A percentile compares a stretch with the other conserved stretches of the same genome.
phyloP scores from a whole-genome alignment of 2,888 invertebrate species.

The Rhopalosiphum nymphaeae region DNA sequence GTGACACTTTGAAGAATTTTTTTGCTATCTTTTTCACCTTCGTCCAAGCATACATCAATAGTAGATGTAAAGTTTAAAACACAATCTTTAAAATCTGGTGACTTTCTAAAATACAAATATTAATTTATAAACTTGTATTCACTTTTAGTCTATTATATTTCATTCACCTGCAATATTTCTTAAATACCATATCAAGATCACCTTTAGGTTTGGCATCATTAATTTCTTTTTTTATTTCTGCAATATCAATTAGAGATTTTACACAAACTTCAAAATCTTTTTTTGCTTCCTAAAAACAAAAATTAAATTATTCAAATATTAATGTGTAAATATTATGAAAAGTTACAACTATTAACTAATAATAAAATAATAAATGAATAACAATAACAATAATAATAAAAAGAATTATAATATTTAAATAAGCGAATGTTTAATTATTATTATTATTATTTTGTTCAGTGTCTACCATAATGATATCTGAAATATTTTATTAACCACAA shows the following conservation, averaged over 20 bases:
- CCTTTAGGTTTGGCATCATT: conserved; percentile 79
- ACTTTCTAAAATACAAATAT: conserved; percentile 70
- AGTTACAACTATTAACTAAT: neutral
- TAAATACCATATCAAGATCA: conserved; percentile 79
- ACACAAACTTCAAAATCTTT: conserved; percentile 74
- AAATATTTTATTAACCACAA: neutral
- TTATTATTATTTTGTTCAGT: neutral
- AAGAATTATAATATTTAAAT: neutral
- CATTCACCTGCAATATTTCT: conserved; percentile 76
- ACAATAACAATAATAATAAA: neutral
- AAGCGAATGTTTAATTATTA: neutral
- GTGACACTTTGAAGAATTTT: conserved; percentile 78
- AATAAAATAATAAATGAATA: neutral
- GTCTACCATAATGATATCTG: too few relatives aligned
- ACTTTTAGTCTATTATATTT: neutral
- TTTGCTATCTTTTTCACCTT: conserved; percentile 76
- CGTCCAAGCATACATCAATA: conserved; percentile 77
- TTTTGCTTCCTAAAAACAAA: conserved; percentile 71
- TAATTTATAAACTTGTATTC: neutral
- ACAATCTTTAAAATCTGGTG: conserved; percentile 75
- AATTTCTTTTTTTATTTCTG: conserved; percentile 76
- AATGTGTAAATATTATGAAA: neutral
- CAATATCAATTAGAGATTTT: conserved; percentile 74
- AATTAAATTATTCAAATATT: neutral
- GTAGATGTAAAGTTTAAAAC: conserved; percentile 74